These are phyloP conservation scores for Pharmacophagus antenor DNA, from an alignment of 2,888 invertebrate species.

Conservation along the genomic window DNA sequence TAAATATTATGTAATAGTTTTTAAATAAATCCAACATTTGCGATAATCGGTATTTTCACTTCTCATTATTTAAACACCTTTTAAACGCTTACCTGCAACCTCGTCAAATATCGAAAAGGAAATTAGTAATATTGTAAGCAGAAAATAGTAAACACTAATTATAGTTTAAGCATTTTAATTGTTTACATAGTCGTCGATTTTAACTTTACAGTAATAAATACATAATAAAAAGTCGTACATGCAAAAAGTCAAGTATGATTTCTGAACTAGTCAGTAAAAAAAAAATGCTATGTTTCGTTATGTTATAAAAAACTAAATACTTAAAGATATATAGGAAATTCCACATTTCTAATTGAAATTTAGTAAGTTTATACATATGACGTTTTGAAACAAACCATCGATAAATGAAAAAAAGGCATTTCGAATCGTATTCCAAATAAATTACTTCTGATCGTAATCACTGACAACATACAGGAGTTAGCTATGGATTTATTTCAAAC, in stretches of 20 bases:
- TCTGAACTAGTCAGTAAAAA: not conserved
- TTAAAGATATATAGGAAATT: too few species aligned
- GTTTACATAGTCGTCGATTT: too few species aligned
- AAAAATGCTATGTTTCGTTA: not conserved
- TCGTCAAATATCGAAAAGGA: too few species aligned
- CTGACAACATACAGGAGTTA: not conserved
- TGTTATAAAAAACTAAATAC: too few species aligned
- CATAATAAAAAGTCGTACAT: too few species aligned
- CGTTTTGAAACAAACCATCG: not conserved
- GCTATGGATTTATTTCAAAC: not conserved
- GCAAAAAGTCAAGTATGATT: not conserved
- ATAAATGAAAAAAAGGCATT: not conserved
- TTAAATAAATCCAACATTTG: slow-evolving; percentile 74
- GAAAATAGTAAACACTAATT: too few species aligned
- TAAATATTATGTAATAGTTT: slow-evolving; percentile 69
- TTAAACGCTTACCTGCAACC: too few species aligned
- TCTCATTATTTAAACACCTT: slow-evolving; percentile 11
- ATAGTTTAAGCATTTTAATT: too few species aligned
- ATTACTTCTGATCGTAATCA: not conserved
- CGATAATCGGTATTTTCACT: slow-evolving; percentile 43
- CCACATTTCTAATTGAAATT: not conserved
- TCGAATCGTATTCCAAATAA: not conserved
- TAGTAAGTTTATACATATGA: not conserved
- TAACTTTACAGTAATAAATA: too few species aligned
- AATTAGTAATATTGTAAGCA: too few species aligned